These are phyloP conservation scores for Acropternis orthonyx DNA, from an alignment of 2,797 vertebrate genomes.

Conservation along the genomic window DNA sequence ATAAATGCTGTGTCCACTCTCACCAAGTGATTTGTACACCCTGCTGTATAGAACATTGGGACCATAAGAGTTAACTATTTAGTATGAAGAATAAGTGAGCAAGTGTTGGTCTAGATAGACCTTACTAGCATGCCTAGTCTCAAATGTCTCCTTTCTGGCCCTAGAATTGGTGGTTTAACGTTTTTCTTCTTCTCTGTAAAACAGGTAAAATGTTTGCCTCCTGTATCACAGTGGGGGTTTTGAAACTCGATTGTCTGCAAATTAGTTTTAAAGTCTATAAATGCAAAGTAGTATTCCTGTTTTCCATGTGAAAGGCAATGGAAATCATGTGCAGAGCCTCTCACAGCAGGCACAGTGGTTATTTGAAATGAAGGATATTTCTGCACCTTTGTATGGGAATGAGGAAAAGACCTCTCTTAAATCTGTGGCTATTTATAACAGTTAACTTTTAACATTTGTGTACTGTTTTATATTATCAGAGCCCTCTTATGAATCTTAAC, in stretches of 20 bases:
- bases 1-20: not conserved
- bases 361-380: slow-evolving; percentile 44
- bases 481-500: not conserved
- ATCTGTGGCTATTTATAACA: slow-evolving; percentile 10
- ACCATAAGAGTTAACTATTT: not conserved
- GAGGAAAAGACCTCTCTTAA: slow-evolving; percentile 7
- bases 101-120: not conserved
- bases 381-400: slow-evolving; percentile 6
- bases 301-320: slow-evolving; percentile 28
- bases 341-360: slow-evolving; percentile 32
- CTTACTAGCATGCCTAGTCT: not conserved
- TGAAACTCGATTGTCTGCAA: slow-evolving; percentile 42
- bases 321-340: slow-evolving; percentile 30
- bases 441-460: slow-evolving; percentile 24
- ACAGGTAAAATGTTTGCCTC: slow-evolving; percentile 10
- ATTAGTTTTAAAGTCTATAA: slow-evolving; percentile 59
- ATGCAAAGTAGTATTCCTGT: slow-evolving; percentile 40
- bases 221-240: slow-evolving; percentile 32
- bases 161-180: not conserved
- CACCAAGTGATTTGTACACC: rapidly evolving
- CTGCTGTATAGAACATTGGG: not conserved
- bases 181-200: slow-evolving; percentile 10
- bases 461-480: slow-evolving; percentile 20
- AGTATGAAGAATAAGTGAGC: not conserved
- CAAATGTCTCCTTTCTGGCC: not conserved